Base-by-base conservation (phyloP, 2,888 invertebrate species). In the Syritta pipiens region DNA sequence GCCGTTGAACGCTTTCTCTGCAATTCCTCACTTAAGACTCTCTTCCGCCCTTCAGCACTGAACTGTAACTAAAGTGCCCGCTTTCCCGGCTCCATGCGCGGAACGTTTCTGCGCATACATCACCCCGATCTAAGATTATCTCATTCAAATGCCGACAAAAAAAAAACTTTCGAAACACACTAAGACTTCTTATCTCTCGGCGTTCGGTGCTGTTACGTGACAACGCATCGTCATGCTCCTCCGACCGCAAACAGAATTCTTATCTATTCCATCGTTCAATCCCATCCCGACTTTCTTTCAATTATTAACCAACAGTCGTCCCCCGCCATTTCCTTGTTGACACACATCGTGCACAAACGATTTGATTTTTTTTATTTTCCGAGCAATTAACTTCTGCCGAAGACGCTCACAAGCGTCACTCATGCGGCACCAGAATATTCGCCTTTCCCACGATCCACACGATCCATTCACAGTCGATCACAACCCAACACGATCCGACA, bases 371-470 rank as follows among this genome's bases (percentile, higher is more conserved):
- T 35, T 35, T 35, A 55, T 60, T 46, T 44, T 60, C 35, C 46
- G 7, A 60, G 4, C 46, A 46, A 46, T 60, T 46, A 35, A 46
- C 44, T 44, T 20, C 9, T 7, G 0, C 7, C 53, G 1, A 26
- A 2, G 5, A 6, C 6, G 6, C 14, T 14, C 5, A 40, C 17
- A 17, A 0, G 40, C 5, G 17, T 40, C 14, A 62, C 14, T 53
- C 42, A 53, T 53, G 14, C 53, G 46, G 1, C 10, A 20, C 20
- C 69, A 17, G 57, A 49, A 19, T 30, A 26, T 71, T 59, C 49
- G 49, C 28, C 44, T 24, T 76, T 77, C 76, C 71, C 76, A 77
- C 76, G 76, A 63, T 77, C 63, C n/a, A n/a, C n/a, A n/a, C n/a
- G n/a, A n/a, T n/a, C n/a, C n/a, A n/a, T 67, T 51, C 71, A 63